Percentiles rank a stretch among this genome's conserved stretches.
These are phyloP conservation scores for Synergus gifuensis DNA, from an alignment of 2,888 invertebrate species.

Conservation along the genomic window DNA sequence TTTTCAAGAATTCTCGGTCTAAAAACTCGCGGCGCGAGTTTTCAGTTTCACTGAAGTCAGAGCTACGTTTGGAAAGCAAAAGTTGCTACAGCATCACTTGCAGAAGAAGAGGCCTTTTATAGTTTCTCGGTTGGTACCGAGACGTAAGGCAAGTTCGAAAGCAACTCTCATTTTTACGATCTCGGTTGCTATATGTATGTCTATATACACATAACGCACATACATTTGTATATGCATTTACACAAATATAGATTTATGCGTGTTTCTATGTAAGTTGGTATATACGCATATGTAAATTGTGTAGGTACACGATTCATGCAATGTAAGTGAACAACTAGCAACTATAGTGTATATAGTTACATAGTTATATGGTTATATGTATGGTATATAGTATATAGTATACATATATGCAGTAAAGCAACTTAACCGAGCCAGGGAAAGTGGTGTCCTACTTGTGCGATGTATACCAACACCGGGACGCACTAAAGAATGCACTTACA, in stretches of 20 bases:
- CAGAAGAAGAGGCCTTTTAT: slow-evolving; percentile 11
- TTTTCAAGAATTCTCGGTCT: slow-evolving; percentile 17
- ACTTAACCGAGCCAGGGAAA: slow-evolving; percentile 63
- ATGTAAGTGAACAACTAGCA: background rate
- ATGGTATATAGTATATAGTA: background rate
- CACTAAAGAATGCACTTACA: slow-evolving; percentile 58
- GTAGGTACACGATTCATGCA: slow-evolving; percentile 13
- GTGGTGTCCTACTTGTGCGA: slow-evolving; percentile 71
- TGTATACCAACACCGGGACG: slow-evolving; percentile 42
- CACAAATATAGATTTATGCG: background rate
- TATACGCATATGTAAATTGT: slow-evolving; percentile 9
- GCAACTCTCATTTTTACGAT: slow-evolving; percentile 17
- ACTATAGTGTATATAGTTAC: background rate
- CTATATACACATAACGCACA: background rate
- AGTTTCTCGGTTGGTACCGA: slow-evolving; percentile 1
- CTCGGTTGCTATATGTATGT: background rate
- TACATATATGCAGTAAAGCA: slow-evolving; percentile 11
- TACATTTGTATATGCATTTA: too few species aligned
- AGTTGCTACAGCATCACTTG: slow-evolving; percentile 7
- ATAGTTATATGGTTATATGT: background rate
- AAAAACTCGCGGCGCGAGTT: slow-evolving; percentile 34
- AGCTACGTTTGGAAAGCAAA: slow-evolving; percentile 33
- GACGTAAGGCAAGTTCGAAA: slow-evolving; percentile 6
- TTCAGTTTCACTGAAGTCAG: slow-evolving; percentile 23
- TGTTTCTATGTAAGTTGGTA: slow-evolving; percentile 6